Evolutionary conservation across 2,113 vertebrate species (phyloP), one percentile per base, ranked within the genome.

Genomic region (Vireo altiloquus): DNA sequence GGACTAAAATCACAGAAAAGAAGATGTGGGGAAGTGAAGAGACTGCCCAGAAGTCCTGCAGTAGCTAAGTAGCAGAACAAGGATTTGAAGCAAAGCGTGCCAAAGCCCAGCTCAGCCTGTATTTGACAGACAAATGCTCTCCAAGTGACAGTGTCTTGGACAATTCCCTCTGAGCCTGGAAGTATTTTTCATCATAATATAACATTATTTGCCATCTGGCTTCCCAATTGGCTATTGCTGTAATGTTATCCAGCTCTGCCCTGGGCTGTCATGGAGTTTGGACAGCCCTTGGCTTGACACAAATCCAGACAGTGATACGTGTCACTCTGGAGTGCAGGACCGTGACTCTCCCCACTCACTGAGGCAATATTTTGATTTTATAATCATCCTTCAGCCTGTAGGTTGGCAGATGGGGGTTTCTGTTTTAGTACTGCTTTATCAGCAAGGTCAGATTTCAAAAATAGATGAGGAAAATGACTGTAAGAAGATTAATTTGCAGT

Each of bases 161-260:
- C 72, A 77, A 89, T 74, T 81, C 71, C 33, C 68, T 70, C 52
- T 14, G 47, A 95, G 79, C 42, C 50, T 77, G 16, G 33, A 81
- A 94, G 84, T 63, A 59, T 63, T 92, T 78, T 56, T 69, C 76
- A 56, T 74, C 56, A 31, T 64, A 80, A 82, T 37, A 33, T 46
- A 77, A 70, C 30, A 14, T 83, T 81, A 81, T 92, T 95, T 87
- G 68, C 89, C 80, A 95, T 75, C 91, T 95, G 91, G 50, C 57
- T 77, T 49, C 13, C 47, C 89, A 87, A 5, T 31, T 89, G 74
- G 80, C 82, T 52, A 63, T n/a, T 59, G 66, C 79, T 90, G 6
- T 50, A 80, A 52, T 5, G 33, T 39, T 70, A 93, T 83, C 72
- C 76, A 90, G 52, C 52, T 84, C 64, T 61, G 42, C 44, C 64